A percentile compares a stretch with the other conserved stretches of the same genome.
phyloP scores from a whole-genome alignment of 2,797 vertebrate species.

The Rhabdomys pumilio region DNA sequence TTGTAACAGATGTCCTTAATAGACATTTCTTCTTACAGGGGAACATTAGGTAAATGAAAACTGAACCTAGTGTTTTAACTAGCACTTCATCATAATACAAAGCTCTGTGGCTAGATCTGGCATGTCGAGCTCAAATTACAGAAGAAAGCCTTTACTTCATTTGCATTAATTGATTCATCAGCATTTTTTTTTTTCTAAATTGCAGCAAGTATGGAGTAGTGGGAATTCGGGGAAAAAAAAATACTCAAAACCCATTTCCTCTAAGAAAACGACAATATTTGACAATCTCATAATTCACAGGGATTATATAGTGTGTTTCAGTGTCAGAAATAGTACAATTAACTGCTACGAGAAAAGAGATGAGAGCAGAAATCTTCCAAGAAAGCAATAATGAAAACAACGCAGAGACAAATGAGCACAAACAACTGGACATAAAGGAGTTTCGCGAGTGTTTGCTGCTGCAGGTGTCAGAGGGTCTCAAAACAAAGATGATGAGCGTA shows the following conservation, averaged over 20 bases:
- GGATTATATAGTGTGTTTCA: slow-evolving; percentile 79
- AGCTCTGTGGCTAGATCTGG: slow-evolving; percentile 85
- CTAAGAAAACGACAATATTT: slow-evolving; percentile 77
- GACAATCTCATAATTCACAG: slow-evolving; percentile 79
- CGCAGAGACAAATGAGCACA: slow-evolving; percentile 64
- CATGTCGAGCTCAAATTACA: slow-evolving; percentile 89
- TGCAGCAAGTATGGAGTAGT: slow-evolving; percentile 82
- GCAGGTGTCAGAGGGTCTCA: slow-evolving; percentile 81
- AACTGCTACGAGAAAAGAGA: slow-evolving; percentile 71
- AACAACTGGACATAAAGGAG: slow-evolving; percentile 66
- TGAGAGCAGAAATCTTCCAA: slow-evolving; percentile 76
- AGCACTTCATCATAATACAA: slow-evolving; percentile 86
- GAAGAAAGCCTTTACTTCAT: slow-evolving; percentile 86
- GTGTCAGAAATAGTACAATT: slow-evolving; percentile 86
- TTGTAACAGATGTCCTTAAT: slow-evolving; percentile 91
- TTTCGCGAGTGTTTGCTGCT: slow-evolving; percentile 78
- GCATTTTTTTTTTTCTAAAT: slow-evolving; percentile 86
- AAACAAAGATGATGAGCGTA: slow-evolving; percentile 72
- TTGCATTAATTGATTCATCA: slow-evolving; percentile 87
- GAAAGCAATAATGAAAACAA: slow-evolving; percentile 81
- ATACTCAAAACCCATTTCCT: slow-evolving; percentile 74
- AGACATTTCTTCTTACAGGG: slow-evolving; percentile 88
- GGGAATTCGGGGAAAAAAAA: slow-evolving; percentile 48
- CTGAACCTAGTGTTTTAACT: slow-evolving; percentile 89
- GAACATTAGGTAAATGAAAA: slow-evolving; percentile 91